Conservation (phyloP, 2,888 invertebrate species). For the Orchesellides sinensis region DNA sequence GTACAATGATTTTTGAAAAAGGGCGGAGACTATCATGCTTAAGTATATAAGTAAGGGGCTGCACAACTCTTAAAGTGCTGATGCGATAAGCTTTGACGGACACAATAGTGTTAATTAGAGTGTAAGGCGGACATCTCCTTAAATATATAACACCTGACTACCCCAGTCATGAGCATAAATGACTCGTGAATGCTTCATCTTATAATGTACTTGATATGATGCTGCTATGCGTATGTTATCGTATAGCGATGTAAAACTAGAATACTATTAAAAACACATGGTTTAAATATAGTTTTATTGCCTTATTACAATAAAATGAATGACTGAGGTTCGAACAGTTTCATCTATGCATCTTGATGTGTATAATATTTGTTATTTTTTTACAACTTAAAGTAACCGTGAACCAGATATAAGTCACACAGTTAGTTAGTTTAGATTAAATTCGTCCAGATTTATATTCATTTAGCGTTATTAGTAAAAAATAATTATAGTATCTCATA, state of each 20-base stretch:
- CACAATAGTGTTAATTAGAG: slow-evolving; percentile 74
- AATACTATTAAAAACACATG: neutral
- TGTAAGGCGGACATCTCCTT: slow-evolving; percentile 67
- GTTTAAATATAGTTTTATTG: neutral
- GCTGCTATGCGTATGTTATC: neutral
- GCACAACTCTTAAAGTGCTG: slow-evolving; percentile 63
- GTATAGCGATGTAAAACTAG: neutral
- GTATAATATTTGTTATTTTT: too few relatives aligned
- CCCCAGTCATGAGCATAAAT: too few relatives aligned
- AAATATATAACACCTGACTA: slow-evolving; percentile 55
- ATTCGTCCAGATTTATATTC: too few relatives aligned
- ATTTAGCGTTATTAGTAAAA: too few relatives aligned
- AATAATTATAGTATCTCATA: too few relatives aligned
- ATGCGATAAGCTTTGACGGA: slow-evolving; percentile 70
- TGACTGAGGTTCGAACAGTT: too few relatives aligned
- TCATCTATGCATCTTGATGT: too few relatives aligned
- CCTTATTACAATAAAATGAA: neutral
- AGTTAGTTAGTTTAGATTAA: too few relatives aligned
- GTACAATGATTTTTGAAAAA: neutral
- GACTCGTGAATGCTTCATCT: neutral
- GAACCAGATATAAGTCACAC: too few relatives aligned
- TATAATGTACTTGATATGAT: too few relatives aligned
- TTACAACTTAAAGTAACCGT: too few relatives aligned
- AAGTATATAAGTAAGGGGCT: slow-evolving; percentile 41
- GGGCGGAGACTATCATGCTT: slow-evolving; percentile 47